phyloP scores from a whole-genome alignment of 2,113 vertebrate species.

The Platysteira castanea region DNA sequence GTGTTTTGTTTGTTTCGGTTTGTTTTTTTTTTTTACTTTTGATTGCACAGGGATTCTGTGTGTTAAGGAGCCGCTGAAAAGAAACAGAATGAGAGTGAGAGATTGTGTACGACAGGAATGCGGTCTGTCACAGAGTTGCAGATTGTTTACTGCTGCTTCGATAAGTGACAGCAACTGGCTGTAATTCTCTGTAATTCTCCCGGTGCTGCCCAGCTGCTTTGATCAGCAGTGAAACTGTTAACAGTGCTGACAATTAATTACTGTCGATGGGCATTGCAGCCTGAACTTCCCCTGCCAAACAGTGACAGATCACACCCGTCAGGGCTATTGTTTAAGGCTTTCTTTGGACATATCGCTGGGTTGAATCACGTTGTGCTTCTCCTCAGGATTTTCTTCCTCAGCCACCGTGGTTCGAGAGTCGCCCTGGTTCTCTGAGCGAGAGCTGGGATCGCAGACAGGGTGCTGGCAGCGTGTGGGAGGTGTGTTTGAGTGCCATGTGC shows the following conservation, averaged over 20 bases:
- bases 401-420: background rate
- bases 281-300: background rate
- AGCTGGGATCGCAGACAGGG: background rate
- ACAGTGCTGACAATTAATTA: background rate
- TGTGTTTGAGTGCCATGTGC: slow-evolving; percentile 11
- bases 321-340: background rate
- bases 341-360: background rate
- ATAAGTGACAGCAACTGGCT: background rate
- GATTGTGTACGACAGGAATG: background rate
- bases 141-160: background rate
- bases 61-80: background rate
- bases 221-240: slow-evolving; percentile 41
- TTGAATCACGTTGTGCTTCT: background rate
- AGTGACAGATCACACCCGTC: background rate
- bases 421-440: background rate
- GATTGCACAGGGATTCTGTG: background rate
- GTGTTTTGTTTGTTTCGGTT: background rate
- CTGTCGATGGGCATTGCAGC: background rate
- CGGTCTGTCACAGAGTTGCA: background rate
- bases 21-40: background rate
- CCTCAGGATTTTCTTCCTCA: background rate
- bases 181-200: background rate
- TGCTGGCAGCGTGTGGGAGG: slow-evolving; percentile 37
- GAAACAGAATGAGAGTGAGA: background rate
- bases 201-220: background rate